Percentiles rank a stretch among this genome's conserved stretches.
Conservation (phyloP, 2,888 invertebrate genomes). For the Ischnus inquisitorius region DNA sequence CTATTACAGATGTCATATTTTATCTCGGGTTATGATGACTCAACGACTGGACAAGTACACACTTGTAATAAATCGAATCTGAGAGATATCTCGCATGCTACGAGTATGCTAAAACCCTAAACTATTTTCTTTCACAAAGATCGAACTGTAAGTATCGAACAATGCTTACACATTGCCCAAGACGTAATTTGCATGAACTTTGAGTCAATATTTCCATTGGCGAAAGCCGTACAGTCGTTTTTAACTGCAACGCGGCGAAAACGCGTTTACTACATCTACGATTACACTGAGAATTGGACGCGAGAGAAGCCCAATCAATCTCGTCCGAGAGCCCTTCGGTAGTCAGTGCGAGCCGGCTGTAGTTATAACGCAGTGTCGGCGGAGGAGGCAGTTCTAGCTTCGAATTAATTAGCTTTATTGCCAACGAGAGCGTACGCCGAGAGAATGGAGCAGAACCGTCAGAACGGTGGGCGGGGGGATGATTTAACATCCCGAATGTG, state of each 20-base stretch:
- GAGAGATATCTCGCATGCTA: no score
- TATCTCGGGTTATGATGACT: no score
- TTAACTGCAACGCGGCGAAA: background rate
- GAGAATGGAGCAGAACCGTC: conserved; percentile 50
- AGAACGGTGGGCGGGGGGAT: conserved; percentile 63
- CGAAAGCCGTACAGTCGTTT: background rate
- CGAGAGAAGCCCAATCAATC: conserved; percentile 19
- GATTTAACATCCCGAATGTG: conserved; percentile 74
- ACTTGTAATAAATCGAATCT: no score
- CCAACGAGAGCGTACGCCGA: conserved; percentile 31
- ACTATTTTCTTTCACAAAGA: no score
- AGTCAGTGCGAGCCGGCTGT: conserved; percentile 24
- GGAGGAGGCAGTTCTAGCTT: conserved; percentile 38
- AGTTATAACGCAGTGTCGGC: conserved; percentile 6
- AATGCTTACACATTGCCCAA: background rate
- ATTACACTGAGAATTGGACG: conserved; percentile 10
- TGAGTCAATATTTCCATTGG: background rate
- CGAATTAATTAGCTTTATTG: conserved; percentile 74
- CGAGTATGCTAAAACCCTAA: no score
- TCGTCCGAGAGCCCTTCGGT: conserved; percentile 19
- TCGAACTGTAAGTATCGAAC: no score
- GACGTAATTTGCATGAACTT: background rate
- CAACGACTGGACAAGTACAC: no score
- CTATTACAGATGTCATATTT: no score
- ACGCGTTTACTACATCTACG: background rate